Base-by-base conservation (phyloP, 2,888 invertebrate genomes). In the Drosophila testacea region DNA sequence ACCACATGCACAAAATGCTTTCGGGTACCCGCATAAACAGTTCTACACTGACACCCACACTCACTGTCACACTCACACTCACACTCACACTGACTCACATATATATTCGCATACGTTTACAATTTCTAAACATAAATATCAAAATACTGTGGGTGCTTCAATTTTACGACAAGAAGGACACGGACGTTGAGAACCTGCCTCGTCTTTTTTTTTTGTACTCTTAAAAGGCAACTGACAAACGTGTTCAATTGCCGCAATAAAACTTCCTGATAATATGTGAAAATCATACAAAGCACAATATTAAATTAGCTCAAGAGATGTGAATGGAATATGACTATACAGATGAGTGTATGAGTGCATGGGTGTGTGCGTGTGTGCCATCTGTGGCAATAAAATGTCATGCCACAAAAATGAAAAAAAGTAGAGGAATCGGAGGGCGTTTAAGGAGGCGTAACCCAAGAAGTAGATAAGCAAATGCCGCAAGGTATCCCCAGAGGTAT, bases 231-330 rank as follows among this genome's bases (percentile, higher is more conserved):
- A 60, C 59, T 75, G 79, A 77, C 79, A 84, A 81, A 83, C 85
- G 86, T 88, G 86, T 88, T 88, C 85, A 82, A 86, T 86, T 86
- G 88, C 83, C 76, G 88, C 86, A 83, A 86, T 88, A 86, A 86
- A 86, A 86, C 80, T 88, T 83, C 83, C 80, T 77, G 86, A 86
- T 86, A 86, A 86, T 88, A 86, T 86, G 85, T 88, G 85, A 86
- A 86, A 86, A 86, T 86, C 85, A 86, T 86, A 88, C 85, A 86
- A 86, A 86, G 85, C 88, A 88, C 88, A 86, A 86, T 86, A 86
- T 86, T 86, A 86, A 86, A 86, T 88, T 86, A 86, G 88, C 80
- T 67, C 73, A 80, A 76, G 75, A 81, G 70, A 71, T 69, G 61
- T 62, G 65, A 54, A 69, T 64, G 41, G 57, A 48, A 69, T 69